These are phyloP conservation scores for Stichopus horrens DNA, from an alignment of 53 echinoderm and acorn worm genomes.

Conservation along the genomic window DNA sequence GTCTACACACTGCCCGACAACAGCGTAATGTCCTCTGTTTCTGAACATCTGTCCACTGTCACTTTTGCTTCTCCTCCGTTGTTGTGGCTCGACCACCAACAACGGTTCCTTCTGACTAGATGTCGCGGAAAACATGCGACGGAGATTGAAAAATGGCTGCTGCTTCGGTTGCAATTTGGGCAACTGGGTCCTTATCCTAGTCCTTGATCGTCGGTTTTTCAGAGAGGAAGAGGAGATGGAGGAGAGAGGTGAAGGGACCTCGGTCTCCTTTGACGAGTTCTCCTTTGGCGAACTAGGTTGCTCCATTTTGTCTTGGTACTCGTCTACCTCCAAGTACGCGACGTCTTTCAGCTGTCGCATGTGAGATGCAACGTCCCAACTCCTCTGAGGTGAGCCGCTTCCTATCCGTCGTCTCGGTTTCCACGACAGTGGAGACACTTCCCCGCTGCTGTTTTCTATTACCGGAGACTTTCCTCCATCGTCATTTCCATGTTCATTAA, in stretches of 20 bases:
- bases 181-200: constrained; percentile 31
- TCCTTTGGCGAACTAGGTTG: background rate
- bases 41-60: constrained; percentile 6
- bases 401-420: background rate
- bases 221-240: background rate
- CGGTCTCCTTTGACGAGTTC: background rate
- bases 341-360: constrained; percentile 38
- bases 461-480: constrained; percentile 1
- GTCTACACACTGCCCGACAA: constrained; percentile 37
- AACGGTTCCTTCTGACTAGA: constrained; percentile 17
- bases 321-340: constrained; percentile 40
- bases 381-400: constrained; percentile 22
- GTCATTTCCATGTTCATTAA: background rate
- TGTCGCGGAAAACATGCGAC: constrained; percentile 7
- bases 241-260: background rate
- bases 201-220: constrained; percentile 4
- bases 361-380: constrained; percentile 41
- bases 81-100: background rate
- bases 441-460: constrained; percentile 1
- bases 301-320: background rate
- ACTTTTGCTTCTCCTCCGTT: constrained; percentile 20
- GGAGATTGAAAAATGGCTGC: constrained; percentile 4
- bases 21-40: constrained; percentile 35
- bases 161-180: constrained; percentile 1
- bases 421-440: background rate